Base-by-base conservation (phyloP, 2,797 vertebrate genomes). In the Graptemys geographica region DNA sequence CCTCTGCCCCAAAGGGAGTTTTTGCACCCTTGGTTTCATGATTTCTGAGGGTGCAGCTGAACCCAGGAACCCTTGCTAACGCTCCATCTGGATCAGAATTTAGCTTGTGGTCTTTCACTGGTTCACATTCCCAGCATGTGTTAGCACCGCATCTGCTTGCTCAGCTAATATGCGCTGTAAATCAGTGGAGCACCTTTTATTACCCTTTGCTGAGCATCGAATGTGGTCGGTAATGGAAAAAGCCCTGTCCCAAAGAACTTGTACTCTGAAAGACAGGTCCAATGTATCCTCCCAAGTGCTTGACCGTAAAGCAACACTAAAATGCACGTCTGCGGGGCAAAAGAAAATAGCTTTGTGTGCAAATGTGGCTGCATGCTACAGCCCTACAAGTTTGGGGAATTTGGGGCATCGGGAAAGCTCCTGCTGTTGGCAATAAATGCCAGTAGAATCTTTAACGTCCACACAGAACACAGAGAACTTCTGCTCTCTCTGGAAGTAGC, bases 81-180 rank as follows among this genome's bases (percentile, higher is more conserved):
- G 18, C 62, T n/a, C 33, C 18, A 19, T 21, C 4, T 65, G 62
- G 6, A 19, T 65, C 57, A 83, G 76, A 49, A 44, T 51, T 72
- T 31, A 56, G 37, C 81, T 94, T 79, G 56, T 81, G 49, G 52
- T 51, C 90, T 90, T 85, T 51, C 2, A 65, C 83, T 86, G 49
- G 19, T 79, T 87, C 79, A 47, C 4, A 31, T 88, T 92, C 91
- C 81, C n/a, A 53, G 41, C 23, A 23, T 78, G 90, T 83, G n/a
- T 79, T 96, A 84, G 18, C 44, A 28, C 59, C 76, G n/a, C 27
- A 28, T 52, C 41, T 51, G 1, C 44, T 18, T 81, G 11, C 88
- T 92, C 81, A 18, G 56, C 11, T 12, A 37, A 51, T 55, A 28
- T 18, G 13, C 55, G 3, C 52, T 56, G 1, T 37, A 84, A 86